A percentile compares a stretch with the other conserved stretches of the same genome.
Conservation (phyloP, 2,797 vertebrate species). For the Geotrypetes seraphini region DNA sequence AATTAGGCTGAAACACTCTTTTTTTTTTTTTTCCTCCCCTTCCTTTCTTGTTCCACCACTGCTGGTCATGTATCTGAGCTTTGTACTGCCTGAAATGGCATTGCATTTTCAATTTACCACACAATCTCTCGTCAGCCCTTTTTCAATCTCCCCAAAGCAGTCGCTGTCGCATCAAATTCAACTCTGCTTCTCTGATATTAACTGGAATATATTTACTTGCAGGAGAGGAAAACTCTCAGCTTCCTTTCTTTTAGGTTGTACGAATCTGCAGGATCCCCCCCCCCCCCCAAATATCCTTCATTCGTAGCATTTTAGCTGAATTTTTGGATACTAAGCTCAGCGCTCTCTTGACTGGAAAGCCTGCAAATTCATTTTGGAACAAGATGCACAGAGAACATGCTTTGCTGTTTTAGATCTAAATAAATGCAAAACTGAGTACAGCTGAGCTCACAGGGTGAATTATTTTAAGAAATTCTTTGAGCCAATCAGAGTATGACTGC, state of each 20-base stretch:
- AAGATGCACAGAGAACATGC: no score
- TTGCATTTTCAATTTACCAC: constrained; percentile 14
- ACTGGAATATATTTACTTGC: neutral
- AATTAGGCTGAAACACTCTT: constrained; percentile 1
- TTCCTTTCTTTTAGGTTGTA: neutral
- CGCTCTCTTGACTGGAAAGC: neutral
- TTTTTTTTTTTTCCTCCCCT: neutral
- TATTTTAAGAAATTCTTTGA: no score
- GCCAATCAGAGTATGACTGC: no score
- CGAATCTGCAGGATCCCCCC: neutral
- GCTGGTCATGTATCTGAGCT: constrained; percentile 8
- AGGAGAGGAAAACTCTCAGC: neutral
- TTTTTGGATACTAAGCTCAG: neutral
- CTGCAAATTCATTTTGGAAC: no score
- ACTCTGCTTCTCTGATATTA: neutral
- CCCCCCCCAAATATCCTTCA: accelerated
- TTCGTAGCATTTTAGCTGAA: accelerated
- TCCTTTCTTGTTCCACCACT: neutral
- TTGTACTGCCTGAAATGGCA: constrained; percentile 2
- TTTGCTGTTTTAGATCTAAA: no score
- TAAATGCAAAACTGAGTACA: no score
- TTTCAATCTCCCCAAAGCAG: constrained; percentile 7
- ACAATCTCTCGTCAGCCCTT: neutral
- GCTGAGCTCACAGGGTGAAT: no score
- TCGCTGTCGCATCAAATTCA: neutral